Percentiles rank a stretch among this genome's conserved stretches.
Conservation (phyloP, 2,113 vertebrate genomes). For the Menura novaehollandiae region DNA sequence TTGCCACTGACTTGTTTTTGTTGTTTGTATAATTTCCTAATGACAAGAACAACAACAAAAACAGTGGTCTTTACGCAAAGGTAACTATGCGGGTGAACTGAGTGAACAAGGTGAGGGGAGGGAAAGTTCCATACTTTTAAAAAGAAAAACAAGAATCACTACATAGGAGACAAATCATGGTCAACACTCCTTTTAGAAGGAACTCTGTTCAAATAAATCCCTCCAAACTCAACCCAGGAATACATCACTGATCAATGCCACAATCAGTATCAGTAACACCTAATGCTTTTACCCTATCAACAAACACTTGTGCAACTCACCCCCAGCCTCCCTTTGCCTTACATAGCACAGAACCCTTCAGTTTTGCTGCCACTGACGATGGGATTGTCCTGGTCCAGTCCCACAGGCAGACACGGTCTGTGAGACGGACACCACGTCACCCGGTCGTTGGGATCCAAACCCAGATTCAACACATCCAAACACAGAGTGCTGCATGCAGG, state of each 20-base stretch:
- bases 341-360: not conserved
- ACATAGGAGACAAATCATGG: not conserved
- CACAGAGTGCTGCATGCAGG: not conserved
- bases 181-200: not conserved
- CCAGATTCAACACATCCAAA: fast-evolving
- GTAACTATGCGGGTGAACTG: not conserved
- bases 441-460: not conserved
- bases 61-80: not conserved
- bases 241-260: not conserved
- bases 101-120: not conserved
- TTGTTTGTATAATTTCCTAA: not conserved
- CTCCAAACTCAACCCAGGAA: not conserved
- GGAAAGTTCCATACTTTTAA: not conserved
- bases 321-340: not conserved
- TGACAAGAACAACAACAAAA: not conserved
- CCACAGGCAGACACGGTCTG: too few species aligned
- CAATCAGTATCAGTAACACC: not conserved
- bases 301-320: not conserved
- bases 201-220: not conserved
- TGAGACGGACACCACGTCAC: fast-evolving
- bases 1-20: not conserved
- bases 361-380: not conserved
- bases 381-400: too few species aligned
- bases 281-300: not conserved
- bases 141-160: not conserved